Evolutionary conservation across 2,113 vertebrate species (phyloP).

Genomic region (Psettodes erumei): DNA sequence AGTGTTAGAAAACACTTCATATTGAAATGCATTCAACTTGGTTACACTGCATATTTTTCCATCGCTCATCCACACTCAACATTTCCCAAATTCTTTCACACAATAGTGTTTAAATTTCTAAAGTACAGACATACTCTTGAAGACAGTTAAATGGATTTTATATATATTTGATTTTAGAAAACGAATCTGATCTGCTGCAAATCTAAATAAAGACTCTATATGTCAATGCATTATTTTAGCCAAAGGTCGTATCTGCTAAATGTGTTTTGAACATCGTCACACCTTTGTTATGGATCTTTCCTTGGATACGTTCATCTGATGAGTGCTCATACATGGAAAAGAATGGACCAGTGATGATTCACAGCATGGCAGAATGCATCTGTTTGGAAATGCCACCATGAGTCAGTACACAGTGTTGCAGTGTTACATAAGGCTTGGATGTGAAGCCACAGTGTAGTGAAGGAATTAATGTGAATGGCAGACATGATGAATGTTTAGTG

Average conservation of each 20-base stretch:
- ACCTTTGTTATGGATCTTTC: slow-evolving; percentile 12
- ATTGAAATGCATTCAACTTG: too few relatives aligned
- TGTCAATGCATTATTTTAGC: background rate
- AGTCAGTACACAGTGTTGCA: slow-evolving; percentile 25
- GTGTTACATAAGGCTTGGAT: too few relatives aligned
- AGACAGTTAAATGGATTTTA: background rate
- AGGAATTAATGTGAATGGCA: too few relatives aligned
- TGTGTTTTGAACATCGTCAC: background rate
- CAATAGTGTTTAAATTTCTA: too few relatives aligned
- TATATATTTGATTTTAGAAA: background rate
- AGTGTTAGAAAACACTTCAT: background rate
- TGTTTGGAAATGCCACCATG: slow-evolving; percentile 21
- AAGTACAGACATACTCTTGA: too few relatives aligned
- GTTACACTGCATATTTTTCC: background rate
- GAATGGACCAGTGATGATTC: slow-evolving; percentile 26
- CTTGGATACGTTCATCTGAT: background rate
- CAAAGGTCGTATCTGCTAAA: background rate
- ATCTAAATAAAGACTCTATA: background rate
- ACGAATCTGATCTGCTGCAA: background rate
- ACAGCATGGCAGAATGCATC: background rate
- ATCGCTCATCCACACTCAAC: background rate
- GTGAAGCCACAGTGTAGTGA: too few relatives aligned
- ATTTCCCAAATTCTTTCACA: background rate
- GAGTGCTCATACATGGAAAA: background rate
- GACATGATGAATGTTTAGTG: too few relatives aligned